Evolutionary conservation across 2,797 vertebrate species (phyloP).

Genomic region (Myioborus miniatus): DNA sequence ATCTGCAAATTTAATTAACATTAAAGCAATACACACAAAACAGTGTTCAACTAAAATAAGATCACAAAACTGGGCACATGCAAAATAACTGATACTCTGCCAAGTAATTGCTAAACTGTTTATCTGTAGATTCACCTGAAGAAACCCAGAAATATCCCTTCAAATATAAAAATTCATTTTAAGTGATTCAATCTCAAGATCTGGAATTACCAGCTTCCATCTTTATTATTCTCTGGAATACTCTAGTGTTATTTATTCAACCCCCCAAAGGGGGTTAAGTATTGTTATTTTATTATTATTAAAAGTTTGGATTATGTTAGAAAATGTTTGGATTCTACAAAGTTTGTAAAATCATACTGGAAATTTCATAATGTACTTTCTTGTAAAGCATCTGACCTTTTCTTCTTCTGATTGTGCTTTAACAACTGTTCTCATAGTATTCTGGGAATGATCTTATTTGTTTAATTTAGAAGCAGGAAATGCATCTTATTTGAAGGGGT

Average conservation of each 20-base stretch:
- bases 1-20: not conserved
- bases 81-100: not conserved
- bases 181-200: not conserved
- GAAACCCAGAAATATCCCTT: not conserved
- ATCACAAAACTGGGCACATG: not conserved
- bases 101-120: not conserved
- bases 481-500: not conserved
- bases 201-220: not conserved
- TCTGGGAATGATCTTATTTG: conserved; percentile 21
- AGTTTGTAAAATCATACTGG: not conserved
- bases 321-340: not conserved
- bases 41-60: not conserved
- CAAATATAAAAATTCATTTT: not conserved
- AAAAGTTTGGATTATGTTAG: not conserved
- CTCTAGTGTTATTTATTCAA: not conserved
- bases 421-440: not conserved
- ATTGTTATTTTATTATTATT: not conserved
- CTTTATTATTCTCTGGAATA: not conserved
- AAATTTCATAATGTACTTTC: conserved; percentile 14
- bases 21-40: not conserved
- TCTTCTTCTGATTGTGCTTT: not conserved
- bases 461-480: conserved; percentile 47
- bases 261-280: not conserved
- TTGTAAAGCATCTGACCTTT: conserved; percentile 33
- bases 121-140: not conserved